Evolutionary conservation across 92 coral and sea anemone genomes (phyloP).

Genomic region (Zoanthus gigantus): DNA sequence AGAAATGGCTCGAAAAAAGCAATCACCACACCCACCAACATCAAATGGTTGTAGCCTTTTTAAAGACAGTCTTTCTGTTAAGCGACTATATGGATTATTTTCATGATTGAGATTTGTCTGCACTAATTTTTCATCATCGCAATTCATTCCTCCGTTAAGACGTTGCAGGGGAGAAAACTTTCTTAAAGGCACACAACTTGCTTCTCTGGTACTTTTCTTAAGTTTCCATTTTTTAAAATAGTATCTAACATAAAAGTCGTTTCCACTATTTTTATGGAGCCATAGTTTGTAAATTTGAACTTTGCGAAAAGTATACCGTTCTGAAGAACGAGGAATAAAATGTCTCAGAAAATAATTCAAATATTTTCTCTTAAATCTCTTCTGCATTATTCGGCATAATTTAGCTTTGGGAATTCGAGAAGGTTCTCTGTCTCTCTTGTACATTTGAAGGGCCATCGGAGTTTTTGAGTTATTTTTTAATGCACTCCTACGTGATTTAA

Average conservation of each 20-base stretch:
- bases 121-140: conserved; percentile 35
- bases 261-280: conserved; percentile 17
- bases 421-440: conserved; percentile 32
- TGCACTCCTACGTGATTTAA: conserved; percentile 4
- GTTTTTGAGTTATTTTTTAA: not conserved
- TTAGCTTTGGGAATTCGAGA: conserved; percentile 21
- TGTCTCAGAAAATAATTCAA: conserved; percentile 27
- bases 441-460: conserved; percentile 5
- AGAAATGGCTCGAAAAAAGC: conserved; percentile 43
- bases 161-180: conserved; percentile 49
- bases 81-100: conserved; percentile 23
- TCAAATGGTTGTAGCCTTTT: conserved; percentile 50
- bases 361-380: conserved; percentile 23
- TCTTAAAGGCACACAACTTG: conserved; percentile 39
- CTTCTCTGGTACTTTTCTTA: conserved; percentile 19
- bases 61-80: conserved; percentile 19
- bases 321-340: conserved; percentile 32
- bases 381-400: conserved; percentile 29
- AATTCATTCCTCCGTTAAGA: conserved; percentile 46
- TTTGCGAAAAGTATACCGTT: conserved; percentile 30
- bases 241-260: conserved; percentile 29
- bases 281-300: conserved; percentile 24
- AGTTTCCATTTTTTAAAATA: conserved; percentile 25
- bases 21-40: conserved; percentile 44
- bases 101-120: conserved; percentile 53